phyloP scores from a whole-genome alignment of 2,888 invertebrate genomes.

The Erpobdella octoculata region DNA sequence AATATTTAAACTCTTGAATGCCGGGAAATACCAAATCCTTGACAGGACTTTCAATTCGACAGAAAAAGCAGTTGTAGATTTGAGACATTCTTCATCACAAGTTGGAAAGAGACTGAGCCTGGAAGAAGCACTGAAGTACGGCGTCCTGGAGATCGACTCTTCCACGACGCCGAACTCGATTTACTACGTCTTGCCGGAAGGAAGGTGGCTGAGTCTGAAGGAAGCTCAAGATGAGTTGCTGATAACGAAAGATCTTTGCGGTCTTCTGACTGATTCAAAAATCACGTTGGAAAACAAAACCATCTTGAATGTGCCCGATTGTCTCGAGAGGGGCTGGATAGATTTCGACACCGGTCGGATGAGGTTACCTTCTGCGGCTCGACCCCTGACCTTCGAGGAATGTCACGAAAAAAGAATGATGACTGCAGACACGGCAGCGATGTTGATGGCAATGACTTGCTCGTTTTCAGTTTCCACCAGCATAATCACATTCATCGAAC shows the following conservation, averaged over 20 bases:
- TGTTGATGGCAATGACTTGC: constrained; percentile 14
- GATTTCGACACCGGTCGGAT: constrained; percentile 5
- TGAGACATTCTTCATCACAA: background rate
- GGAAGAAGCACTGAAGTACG: constrained; percentile 8
- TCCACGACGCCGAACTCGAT: background rate
- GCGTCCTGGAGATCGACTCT: background rate
- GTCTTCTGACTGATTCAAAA: background rate
- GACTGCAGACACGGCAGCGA: constrained; percentile 6
- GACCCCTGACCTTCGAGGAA: constrained; percentile 20
- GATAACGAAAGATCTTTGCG: background rate
- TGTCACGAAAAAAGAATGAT: constrained; percentile 12
- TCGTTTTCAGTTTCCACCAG: constrained; percentile 20
- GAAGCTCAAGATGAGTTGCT: constrained; percentile 3
- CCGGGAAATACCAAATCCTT: constrained; percentile 6
- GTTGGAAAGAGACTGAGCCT: background rate
- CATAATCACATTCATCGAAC: constrained; percentile 21
- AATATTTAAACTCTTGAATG: constrained; percentile 6
- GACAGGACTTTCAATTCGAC: constrained; percentile 1
- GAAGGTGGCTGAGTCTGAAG: background rate
- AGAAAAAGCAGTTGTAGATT: constrained; percentile 3
- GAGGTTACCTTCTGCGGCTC: background rate
- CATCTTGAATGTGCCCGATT: constrained; percentile 6
- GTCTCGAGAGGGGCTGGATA: background rate
- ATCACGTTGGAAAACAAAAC: background rate
- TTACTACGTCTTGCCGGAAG: constrained; percentile 9